Conservation (phyloP, 1,140 invertebrate genomes). For the Druon quercuslanigerum region DNA sequence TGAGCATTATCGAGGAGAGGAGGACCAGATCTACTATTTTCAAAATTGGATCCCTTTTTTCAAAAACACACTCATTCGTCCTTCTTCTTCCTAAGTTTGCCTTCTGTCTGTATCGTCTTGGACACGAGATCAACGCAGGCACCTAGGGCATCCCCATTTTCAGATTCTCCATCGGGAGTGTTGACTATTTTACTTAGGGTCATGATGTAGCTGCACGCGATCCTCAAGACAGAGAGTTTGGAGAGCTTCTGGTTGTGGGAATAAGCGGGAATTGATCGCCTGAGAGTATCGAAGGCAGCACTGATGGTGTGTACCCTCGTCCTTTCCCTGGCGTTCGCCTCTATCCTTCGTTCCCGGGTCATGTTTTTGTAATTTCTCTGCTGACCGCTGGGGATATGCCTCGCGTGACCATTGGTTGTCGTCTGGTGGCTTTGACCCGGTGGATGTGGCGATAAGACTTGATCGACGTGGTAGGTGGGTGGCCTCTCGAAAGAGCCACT, state of each 20-base stretch:
- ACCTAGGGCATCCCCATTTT: conserved; percentile 77
- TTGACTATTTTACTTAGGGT: conserved; percentile 80
- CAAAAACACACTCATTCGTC: conserved; percentile 77
- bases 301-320: conserved; percentile 96
- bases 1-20: conserved; percentile 21
- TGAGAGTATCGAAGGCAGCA: conserved; percentile 93
- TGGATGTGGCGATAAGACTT: conserved; percentile 44
- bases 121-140: conserved; percentile 91
- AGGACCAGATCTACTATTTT: not conserved
- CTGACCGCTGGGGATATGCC: conserved; percentile 65
- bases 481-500: conserved; percentile 62
- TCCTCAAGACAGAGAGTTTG: conserved; percentile 92
- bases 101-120: conserved; percentile 93
- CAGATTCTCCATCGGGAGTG: conserved; percentile 56
- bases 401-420: conserved; percentile 42
- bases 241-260: conserved; percentile 95
- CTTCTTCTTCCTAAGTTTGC: conserved; percentile 90
- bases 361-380: conserved; percentile 96
- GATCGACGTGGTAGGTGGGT: conserved; percentile 51
- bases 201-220: conserved; percentile 93
- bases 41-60: not conserved
- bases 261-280: conserved; percentile 90
- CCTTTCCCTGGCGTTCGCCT: conserved; percentile 94
- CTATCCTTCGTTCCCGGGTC: conserved; percentile 92
- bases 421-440: conserved; percentile 36